Evolutionary conservation across 2,797 vertebrate genomes (phyloP).

Genomic region (Ciconia nigra): DNA sequence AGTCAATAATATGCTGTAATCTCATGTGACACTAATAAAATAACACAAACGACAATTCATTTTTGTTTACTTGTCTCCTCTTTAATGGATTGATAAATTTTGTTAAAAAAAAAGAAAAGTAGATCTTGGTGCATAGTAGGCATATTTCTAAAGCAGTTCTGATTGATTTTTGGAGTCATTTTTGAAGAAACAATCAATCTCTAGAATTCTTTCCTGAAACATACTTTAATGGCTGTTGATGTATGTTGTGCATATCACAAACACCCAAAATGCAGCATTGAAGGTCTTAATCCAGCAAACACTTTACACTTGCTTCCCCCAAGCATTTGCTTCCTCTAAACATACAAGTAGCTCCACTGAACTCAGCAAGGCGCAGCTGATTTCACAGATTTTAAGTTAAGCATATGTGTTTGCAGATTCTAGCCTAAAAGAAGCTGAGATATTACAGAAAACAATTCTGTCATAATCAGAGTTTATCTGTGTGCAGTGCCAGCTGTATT

Average conservation of each 20-base stretch:
- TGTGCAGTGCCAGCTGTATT: constrained; percentile 38
- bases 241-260: constrained; percentile 25
- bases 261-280: not conserved
- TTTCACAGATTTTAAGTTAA: constrained; percentile 36
- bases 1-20: constrained; percentile 77
- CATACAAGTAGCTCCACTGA: not conserved
- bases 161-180: constrained; percentile 74
- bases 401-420: constrained; percentile 17
- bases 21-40: constrained; percentile 79
- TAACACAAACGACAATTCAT: constrained; percentile 78
- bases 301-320: not conserved
- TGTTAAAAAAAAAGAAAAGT: constrained; percentile 55
- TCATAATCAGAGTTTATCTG: constrained; percentile 35
- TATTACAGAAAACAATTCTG: constrained; percentile 43
- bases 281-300: not conserved
- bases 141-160: constrained; percentile 79
- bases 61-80: constrained; percentile 77
- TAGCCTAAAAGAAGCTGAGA: constrained; percentile 28
- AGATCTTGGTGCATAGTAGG: constrained; percentile 71
- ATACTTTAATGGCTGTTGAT: constrained; percentile 67
- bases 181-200: constrained; percentile 73
- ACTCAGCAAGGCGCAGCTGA: not conserved
- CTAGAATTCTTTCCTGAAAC: constrained; percentile 62
- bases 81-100: constrained; percentile 75
- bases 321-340: not conserved